Conservation (phyloP, 2,113 vertebrate species). For the human (Homo sapiens) region DNA sequence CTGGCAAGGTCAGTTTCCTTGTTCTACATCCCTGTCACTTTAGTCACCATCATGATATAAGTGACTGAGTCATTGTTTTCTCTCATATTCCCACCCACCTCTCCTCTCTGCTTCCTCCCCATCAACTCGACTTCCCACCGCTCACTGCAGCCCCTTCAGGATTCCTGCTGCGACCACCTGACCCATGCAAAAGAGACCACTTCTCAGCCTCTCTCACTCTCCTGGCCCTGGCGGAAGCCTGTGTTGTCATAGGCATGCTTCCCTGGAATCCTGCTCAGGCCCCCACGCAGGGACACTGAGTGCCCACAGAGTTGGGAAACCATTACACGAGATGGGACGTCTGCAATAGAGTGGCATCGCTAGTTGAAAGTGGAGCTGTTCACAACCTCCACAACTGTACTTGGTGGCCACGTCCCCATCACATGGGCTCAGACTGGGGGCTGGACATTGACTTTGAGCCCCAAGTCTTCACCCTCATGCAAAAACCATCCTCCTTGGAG, state of each 20-base stretch:
- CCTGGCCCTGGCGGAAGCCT: not conserved
- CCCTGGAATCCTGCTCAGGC: too few species aligned
- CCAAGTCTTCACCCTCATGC: not conserved
- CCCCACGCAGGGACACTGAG: too few species aligned
- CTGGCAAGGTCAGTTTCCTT: not conserved
- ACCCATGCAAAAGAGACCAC: rapidly evolving
- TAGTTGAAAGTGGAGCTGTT: rapidly evolving
- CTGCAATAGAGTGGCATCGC: rapidly evolving
- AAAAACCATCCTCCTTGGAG: not conserved
- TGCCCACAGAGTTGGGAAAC: not conserved
- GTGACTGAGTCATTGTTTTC: not conserved
- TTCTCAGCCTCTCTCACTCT: rapidly evolving
- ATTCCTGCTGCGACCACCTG: not conserved
- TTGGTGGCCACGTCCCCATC: rapidly evolving
- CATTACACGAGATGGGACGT: rapidly evolving
- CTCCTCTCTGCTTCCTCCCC: not conserved
- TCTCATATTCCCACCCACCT: not conserved
- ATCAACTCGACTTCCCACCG: not conserved
- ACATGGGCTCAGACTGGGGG: not conserved
- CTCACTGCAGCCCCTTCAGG: not conserved
- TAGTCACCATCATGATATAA: not conserved
- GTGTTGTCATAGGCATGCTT: not conserved
- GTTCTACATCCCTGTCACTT: not conserved
- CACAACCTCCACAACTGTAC: rapidly evolving
- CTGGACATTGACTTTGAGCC: not conserved